phyloP scores from a whole-genome alignment of 1,140 invertebrate genomes.

The Dendrolimus kikuchii region DNA sequence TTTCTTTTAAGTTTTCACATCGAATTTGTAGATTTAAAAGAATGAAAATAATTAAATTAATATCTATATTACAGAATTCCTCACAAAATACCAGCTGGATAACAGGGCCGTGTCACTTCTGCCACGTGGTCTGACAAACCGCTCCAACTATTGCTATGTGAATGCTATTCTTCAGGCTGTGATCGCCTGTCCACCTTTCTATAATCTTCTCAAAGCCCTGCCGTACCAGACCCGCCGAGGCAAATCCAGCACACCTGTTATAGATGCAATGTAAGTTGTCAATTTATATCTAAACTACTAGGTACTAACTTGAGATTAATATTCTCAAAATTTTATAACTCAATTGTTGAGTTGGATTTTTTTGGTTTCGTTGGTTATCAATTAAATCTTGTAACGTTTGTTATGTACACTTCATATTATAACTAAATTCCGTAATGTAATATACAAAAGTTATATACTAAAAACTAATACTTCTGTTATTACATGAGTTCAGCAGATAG shows the following conservation, averaged over 20 bases:
- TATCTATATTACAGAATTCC: constrained; percentile 73
- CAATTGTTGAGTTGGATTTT: too few species aligned
- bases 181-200: constrained; percentile 94
- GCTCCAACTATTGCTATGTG: constrained; percentile 96
- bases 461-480: too few species aligned
- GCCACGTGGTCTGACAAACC: constrained; percentile 91
- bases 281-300: too few species aligned
- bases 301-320: too few species aligned
- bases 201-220: constrained; percentile 87
- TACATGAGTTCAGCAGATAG: too few species aligned
- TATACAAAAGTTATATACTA: too few species aligned
- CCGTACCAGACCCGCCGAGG: constrained; percentile 74
- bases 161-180: constrained; percentile 94
- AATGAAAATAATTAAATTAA: constrained; percentile 1
- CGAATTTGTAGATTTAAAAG: neutral
- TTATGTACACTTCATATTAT: too few species aligned
- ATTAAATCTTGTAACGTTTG: too few species aligned
- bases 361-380: too few species aligned
- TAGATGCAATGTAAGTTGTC: constrained; percentile 88
- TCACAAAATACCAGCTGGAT: constrained; percentile 81
- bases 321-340: too few species aligned
- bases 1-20: constrained; percentile 13
- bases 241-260: constrained; percentile 88
- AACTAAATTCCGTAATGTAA: too few species aligned
- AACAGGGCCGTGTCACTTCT: constrained; percentile 81